Base-by-base conservation (phyloP, 1,140 invertebrate species). In the Aphelenchoides fujianensis region DNA sequence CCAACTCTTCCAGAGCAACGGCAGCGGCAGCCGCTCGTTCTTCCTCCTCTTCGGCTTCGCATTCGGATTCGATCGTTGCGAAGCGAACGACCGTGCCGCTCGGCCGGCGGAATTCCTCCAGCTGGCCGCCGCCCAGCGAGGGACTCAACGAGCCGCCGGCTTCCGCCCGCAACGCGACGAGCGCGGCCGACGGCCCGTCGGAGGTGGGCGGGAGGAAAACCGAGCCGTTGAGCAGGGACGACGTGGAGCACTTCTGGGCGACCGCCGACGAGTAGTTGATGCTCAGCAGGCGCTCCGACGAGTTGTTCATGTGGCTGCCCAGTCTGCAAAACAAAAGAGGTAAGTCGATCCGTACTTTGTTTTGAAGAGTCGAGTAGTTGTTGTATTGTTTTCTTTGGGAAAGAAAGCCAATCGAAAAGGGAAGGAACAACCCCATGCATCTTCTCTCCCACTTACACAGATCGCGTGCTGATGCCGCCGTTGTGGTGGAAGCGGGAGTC, bases 251-350 rank as follows among this genome's bases (percentile, higher is more conserved):
- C 23, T 37, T 34, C 31, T 66, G 63, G 1, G 27, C 1, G 16
- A 66, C 16, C 27, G 63, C 16, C 1, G 32, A 36, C 0, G 31
- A 36, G 32, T 69, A 19, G 32, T 67, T 67, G 62, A 70, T 28
- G 52, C 69, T 71, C 68, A 71, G 32, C 16, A 71, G 36, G 23
- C 69, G 69, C 69, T 71, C 69, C 28, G 69, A 71, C 19, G 5
- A 64, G 7, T 32, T 16, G 30, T 71, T 71, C 37, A 59, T 37
- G 36, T 2, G 28, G 30, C 3, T 72, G 36, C 37, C 69, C 54
- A 54, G 23, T n/a, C n/a, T n/a, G n/a, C n/a, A n/a, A n/a, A n/a
- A n/a, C n/a, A n/a, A n/a, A n/a, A n/a, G n/a, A n/a, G n/a, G n/a
- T n/a, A n/a, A n/a, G n/a, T n/a, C n/a, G n/a, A n/a, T n/a, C n/a